A percentile compares a stretch with the other conserved stretches of the same genome.
These are phyloP conservation scores for Fratercula arctica DNA, from an alignment of 2,797 vertebrate species.

Conservation along the genomic window DNA sequence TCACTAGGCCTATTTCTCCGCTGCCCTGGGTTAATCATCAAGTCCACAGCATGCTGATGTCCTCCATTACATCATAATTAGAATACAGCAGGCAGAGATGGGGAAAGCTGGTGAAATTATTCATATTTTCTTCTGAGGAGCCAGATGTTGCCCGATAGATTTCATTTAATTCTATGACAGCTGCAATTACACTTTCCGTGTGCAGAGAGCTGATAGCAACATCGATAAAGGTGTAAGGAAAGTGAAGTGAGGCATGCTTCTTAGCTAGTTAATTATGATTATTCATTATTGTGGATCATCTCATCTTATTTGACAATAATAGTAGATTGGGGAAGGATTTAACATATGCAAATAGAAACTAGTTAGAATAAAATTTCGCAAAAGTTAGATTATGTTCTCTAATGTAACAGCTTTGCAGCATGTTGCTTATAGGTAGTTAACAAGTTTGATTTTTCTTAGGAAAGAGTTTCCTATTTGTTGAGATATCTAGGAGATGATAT, in stretches of 20 bases:
- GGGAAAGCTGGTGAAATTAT: constrained; percentile 79
- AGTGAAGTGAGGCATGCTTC: not conserved
- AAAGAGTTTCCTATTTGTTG: not conserved
- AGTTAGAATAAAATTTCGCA: not conserved
- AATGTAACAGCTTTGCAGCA: not conserved
- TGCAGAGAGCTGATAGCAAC: constrained; percentile 79
- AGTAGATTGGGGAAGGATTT: not conserved
- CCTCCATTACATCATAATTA: constrained; percentile 94
- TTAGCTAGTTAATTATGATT: constrained; percentile 39
- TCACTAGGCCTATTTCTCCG: constrained; percentile 89
- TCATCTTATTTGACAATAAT: constrained; percentile 16
- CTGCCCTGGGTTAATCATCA: constrained; percentile 92
- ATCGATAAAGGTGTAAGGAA: constrained; percentile 59
- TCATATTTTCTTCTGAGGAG: constrained; percentile 75
- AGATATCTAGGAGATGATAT: not conserved
- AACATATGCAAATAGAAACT: not conserved
- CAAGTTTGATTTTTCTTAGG: not conserved
- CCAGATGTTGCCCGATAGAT: constrained; percentile 87
- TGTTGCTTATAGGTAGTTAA: not conserved
- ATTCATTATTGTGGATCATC: constrained; percentile 29
- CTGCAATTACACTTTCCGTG: constrained; percentile 81
- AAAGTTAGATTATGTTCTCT: not conserved
- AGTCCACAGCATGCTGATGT: constrained; percentile 87
- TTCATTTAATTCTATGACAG: constrained; percentile 88
- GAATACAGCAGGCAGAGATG: constrained; percentile 79